phyloP scores from a whole-genome alignment of 2,888 invertebrate genomes.

The Aethes cnicana region DNA sequence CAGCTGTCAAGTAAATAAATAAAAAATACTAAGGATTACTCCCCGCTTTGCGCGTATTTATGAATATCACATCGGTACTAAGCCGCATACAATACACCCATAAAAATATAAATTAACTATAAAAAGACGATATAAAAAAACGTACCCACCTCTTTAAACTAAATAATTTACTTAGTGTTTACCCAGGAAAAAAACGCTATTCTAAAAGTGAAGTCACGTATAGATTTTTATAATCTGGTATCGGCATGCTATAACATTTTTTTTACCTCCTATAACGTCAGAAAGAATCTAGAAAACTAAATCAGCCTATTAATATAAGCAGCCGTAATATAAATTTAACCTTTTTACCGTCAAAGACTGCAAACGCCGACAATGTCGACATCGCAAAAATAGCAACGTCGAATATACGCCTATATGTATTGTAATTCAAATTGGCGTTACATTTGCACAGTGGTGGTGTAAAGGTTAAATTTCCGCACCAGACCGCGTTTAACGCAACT shows the following conservation, averaged over 20 bases:
- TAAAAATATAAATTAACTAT: slow-evolving; percentile 25
- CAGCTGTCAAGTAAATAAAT: slow-evolving; percentile 12
- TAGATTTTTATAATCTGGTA: background rate
- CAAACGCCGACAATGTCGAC: too few relatives aligned
- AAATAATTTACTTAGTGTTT: slow-evolving; percentile 19
- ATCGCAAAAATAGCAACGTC: too few relatives aligned
- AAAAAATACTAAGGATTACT: slow-evolving; percentile 15
- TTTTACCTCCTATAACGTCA: too few relatives aligned
- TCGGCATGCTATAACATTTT: too few relatives aligned
- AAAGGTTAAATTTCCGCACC: too few relatives aligned
- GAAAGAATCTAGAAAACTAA: too few relatives aligned
- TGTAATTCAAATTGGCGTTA: too few relatives aligned
- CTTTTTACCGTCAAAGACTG: too few relatives aligned
- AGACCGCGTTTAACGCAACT: slow-evolving; percentile 19
- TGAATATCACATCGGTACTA: slow-evolving; percentile 19
- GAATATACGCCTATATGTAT: too few relatives aligned
- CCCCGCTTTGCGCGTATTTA: slow-evolving; percentile 18
- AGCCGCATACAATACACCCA: slow-evolving; percentile 15
- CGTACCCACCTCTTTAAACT: slow-evolving; percentile 16
- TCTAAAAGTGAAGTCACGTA: background rate
- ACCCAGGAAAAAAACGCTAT: background rate
- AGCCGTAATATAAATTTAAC: too few relatives aligned
- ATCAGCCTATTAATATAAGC: too few relatives aligned
- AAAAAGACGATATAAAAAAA: slow-evolving; percentile 20
- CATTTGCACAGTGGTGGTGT: too few relatives aligned